Conservation (phyloP, 2,113 vertebrate species). For the Chionomys nivalis region DNA sequence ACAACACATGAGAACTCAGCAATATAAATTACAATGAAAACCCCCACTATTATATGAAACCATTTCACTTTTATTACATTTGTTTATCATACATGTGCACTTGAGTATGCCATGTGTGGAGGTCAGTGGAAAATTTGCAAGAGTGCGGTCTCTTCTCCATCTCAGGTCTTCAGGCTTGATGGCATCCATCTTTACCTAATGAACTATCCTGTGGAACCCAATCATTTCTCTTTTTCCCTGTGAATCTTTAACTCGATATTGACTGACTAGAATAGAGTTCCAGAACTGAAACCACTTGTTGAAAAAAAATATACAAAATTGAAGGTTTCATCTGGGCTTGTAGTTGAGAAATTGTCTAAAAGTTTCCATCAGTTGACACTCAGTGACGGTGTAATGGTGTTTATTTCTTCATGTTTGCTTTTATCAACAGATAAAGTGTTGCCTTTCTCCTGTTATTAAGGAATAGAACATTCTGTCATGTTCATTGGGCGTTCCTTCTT, state of each 20-base stretch:
- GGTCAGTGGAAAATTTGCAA: background rate
- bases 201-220: background rate
- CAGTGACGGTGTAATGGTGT: background rate
- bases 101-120: background rate
- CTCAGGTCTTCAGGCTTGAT: background rate
- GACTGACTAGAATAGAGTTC: background rate
- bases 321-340: background rate
- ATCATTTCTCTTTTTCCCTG: no score
- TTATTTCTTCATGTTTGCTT: background rate
- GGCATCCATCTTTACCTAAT: background rate
- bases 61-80: background rate
- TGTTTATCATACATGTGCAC: background rate
- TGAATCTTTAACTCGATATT: background rate
- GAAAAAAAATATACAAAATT: background rate
- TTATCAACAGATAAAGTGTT: background rate
- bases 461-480: conserved; percentile 2
- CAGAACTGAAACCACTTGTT: background rate
- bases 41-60: background rate
- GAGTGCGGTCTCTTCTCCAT: background rate
- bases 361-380: background rate
- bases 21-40: background rate
- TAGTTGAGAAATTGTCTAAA: background rate
- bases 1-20: background rate
- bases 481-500: background rate
- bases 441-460: background rate